Evolutionary conservation across 2,113 vertebrate species (phyloP), one percentile per base, ranked within the genome.

Genomic region (Podilymbus podiceps): DNA sequence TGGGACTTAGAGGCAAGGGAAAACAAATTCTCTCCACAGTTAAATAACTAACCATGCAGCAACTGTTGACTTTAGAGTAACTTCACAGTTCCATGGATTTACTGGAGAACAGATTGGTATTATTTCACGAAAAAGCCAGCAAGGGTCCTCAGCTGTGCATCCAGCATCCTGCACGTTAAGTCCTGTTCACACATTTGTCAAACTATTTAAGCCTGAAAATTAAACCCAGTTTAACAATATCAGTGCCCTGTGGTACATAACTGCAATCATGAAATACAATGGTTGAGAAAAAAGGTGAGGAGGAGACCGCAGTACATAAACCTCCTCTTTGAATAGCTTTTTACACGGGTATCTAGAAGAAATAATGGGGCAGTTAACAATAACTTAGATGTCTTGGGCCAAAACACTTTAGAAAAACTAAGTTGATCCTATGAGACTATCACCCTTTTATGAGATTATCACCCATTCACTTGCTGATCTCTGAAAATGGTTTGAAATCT

Each of bases 11-110:
- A 95, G 78, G 96, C 84, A 80, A 93, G 95, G 89, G 89, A 96
- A 97, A 97, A 96, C 95, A 97, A 97, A 96, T 97, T 96, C 85
- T 93, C 59, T 53, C 62, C 95, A 2, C 90, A 93, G 94, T 95
- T 96, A 97, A 97, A 95, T 96, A 95, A 95, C 91, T 91, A 95
- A 95, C 95, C 93, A 87, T 75, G 86, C 80, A 97, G 92, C 85
- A 85, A 72, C 94, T 95, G 87, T 97, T 97, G 91, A 96, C 89
- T 97, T 97, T 95, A 96, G 95, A 95, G 96, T 93, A 93, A 97
- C 91, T 95, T 93, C 92, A 87, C 80, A 91, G 96, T 58, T 85
- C 62, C 53, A 0, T 58, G 90, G 92, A 79, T 95, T 94, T 95
- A 77, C 60, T 62, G 93, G 92, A 93, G 95, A 96, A 97, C 96